Base-by-base conservation (phyloP, 2,888 invertebrate genomes). In the Cenopis cana region DNA sequence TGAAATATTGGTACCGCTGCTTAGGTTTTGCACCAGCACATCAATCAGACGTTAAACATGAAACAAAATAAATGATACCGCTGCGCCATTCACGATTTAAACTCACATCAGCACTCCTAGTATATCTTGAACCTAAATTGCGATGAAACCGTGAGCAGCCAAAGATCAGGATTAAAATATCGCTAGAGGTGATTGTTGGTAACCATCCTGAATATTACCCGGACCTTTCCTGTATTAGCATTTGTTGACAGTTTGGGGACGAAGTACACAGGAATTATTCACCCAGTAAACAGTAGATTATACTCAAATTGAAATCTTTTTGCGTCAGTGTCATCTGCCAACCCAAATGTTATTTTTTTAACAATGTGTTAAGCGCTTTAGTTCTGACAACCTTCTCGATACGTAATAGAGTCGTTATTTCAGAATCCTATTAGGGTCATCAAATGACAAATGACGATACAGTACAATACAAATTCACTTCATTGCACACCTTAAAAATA, bases 11-110 rank as follows among this genome's bases (percentile, higher is more conserved):
- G 17, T 18, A 20, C 29, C 4, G 33, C n/a, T 0, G 8, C 38
- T 38, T 5, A 6, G 33, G 12, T 17, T 46, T 71, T 56, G 49
- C 5, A 38, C 55, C 49, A 38, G 17, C 24, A 67, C 49, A 38
- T 56, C 66, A 71, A 66, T 67, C 71, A 50, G 66, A 54, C 59
- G 59, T 55, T 8, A 6, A 55, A 67, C 55, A 61, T 61, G 61
- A 71, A 67, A 67, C 66, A 61, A 52, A 66, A 54, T 55, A 55
- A 69, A 66, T 36, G 70, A 54, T 38, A 69, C 29, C 49, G 46
- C n/a, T 46, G 46, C 8, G 46, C 33, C 0, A 46, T 46, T 46
- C 46, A 46, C n/a, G 46, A 46, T n/a, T 46, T n/a, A 1, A 12
- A 8, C n/a, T 46, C n/a, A n/a, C 46, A 5, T n/a, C n/a, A 6